These are phyloP conservation scores for Myxocyprinus asiaticus DNA, from an alignment of 2,113 vertebrate genomes.

Conservation along the genomic window DNA sequence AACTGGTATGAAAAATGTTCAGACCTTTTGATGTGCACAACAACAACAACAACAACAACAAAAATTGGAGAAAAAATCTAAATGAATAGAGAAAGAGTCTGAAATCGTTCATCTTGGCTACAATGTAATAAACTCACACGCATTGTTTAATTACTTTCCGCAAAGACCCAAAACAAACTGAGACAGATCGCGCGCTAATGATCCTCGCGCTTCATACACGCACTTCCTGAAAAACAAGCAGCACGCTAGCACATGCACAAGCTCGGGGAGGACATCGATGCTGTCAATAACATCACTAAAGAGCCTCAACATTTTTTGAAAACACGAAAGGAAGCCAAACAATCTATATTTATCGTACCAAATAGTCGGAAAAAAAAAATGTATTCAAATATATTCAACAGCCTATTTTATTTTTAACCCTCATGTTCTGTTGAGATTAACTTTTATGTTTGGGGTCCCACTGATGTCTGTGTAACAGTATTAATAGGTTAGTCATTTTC, in stretches of 20 bases:
- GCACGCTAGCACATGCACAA: constrained; percentile 63
- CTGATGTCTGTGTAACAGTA: not conserved
- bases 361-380: not conserved
- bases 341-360: not conserved
- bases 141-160: constrained; percentile 36
- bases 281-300: not conserved
- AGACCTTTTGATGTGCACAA: too few relatives aligned
- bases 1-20: too few relatives aligned
- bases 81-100: not conserved
- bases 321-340: not conserved
- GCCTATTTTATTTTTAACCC: not conserved
- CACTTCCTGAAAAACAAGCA: constrained; percentile 61
- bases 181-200: constrained; percentile 50
- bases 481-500: not conserved
- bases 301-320: not conserved
- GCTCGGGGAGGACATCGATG: not conserved
- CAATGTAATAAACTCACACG: constrained; percentile 17
- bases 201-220: constrained; percentile 33
- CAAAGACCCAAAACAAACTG: constrained; percentile 34
- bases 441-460: not conserved
- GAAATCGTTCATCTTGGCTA: not conserved
- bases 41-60: too few relatives aligned
- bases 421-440: not conserved
- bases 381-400: not conserved
- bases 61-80: too few relatives aligned